Base-by-base conservation (phyloP, 2,113 vertebrate genomes). In the Albula glossodonta region DNA sequence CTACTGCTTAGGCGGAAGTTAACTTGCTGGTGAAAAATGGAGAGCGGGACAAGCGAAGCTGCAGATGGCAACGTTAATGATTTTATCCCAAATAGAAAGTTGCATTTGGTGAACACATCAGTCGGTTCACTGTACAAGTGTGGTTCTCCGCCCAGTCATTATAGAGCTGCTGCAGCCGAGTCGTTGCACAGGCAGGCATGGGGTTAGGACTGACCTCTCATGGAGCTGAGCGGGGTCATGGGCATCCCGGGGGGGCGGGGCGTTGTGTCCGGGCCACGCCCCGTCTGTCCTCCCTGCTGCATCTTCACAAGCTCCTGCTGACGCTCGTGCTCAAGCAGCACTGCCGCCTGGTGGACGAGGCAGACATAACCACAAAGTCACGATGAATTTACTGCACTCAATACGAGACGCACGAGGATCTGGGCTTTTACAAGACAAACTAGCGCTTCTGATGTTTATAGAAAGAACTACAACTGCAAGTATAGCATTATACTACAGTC, bases 301-400 rank as follows among this genome's bases (percentile, higher is more conserved):
- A 97, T 93, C 90, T 96, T 95, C 1, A 91, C 95, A 87, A 97
- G 95, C 86, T 97, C 97, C 85, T 97, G 95, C 85, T 97, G 97
- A 3, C 96, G 94, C 82, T 97, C 97, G 56, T 97, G 97, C 79
- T 97, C 97, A 91, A 97, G 80, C 80, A 97, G 66, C 63, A 96
- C 96, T 0, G 95, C 96, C 4, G 97, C 96, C 97, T 97, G 85
- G 80, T 0, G 0, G 7, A 66, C 60, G 49, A n/a, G 49, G 0
- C 5, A 74, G 0, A 17, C 1, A 63, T 6, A 5, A 78, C 22
- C 4, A 41, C 1, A 10, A 9, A 48, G 1, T 17, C 11, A 5
- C 19, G 63, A 22, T 48, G 50, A 7, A 17, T 70, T 74, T 2
- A 74, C 5, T 2, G 15, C 57, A 5, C 51, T 15, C 82, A 52